Conservation (phyloP, 2,797 vertebrate genomes). For the Poecile montanus region DNA sequence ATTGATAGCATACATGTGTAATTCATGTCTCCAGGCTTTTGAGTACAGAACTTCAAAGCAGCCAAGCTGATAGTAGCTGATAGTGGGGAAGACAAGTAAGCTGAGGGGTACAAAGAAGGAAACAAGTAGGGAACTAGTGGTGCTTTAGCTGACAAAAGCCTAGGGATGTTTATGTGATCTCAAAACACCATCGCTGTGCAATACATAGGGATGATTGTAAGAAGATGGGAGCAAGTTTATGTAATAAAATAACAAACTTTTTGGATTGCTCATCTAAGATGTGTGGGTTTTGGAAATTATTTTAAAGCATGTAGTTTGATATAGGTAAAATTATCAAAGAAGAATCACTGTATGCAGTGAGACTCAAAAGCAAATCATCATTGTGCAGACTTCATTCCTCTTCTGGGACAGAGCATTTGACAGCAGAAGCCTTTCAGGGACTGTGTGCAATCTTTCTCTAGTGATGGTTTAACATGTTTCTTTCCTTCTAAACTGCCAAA, state of each 20-base stretch:
- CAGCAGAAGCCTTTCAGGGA: not conserved
- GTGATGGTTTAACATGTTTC: slow-evolving; percentile 11
- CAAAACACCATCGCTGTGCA: not conserved
- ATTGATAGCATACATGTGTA: not conserved
- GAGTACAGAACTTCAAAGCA: not conserved
- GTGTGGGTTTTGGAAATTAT: not conserved
- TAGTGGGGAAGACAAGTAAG: not conserved
- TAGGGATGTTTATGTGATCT: not conserved
- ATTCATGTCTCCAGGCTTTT: not conserved
- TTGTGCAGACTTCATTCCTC: not conserved
- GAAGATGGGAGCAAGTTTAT: not conserved
- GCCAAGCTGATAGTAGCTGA: not conserved
- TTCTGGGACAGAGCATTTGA: not conserved
- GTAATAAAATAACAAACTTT: not conserved
- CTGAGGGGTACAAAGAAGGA: not conserved
- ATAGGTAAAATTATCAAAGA: not conserved
- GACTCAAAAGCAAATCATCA: not conserved
- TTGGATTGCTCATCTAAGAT: not conserved
- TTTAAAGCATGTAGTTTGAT: not conserved
- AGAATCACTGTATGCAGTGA: not conserved
- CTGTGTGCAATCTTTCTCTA: not conserved
- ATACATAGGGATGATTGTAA: fast-evolving
- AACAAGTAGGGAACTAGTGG: not conserved
- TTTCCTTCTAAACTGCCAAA: slow-evolving; percentile 22
- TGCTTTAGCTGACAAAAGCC: not conserved